These are phyloP conservation scores for Thera britannica DNA, from an alignment of 2,888 invertebrate species.

Conservation along the genomic window DNA sequence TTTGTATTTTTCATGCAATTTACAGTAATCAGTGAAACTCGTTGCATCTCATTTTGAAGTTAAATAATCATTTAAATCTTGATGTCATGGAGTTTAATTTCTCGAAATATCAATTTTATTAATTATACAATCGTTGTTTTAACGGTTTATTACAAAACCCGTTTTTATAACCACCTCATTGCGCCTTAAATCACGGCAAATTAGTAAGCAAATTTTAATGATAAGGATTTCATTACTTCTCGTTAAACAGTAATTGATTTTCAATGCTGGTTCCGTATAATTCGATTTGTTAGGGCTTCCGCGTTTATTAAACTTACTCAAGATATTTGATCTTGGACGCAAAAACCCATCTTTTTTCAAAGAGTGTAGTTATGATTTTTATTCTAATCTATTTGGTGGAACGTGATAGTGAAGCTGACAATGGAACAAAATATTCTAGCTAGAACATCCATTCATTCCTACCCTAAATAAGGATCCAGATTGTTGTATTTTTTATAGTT, in stretches of 20 bases:
- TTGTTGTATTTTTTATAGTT: no score
- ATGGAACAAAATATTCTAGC: no score
- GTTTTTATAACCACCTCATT: slow-evolving; percentile 21
- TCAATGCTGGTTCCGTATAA: slow-evolving; percentile 33
- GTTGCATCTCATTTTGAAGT: background rate
- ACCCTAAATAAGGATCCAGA: no score
- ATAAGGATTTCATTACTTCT: slow-evolving; percentile 35
- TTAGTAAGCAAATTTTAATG: slow-evolving; percentile 17
- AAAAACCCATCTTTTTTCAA: background rate
- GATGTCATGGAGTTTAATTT: background rate
- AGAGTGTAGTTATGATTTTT: no score
- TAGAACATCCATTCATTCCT: no score
- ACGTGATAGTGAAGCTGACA: no score
- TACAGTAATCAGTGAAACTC: background rate
- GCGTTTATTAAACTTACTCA: slow-evolving; percentile 29
- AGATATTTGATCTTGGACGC: slow-evolving; percentile 12
- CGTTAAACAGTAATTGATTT: slow-evolving; percentile 41
- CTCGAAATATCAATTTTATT: background rate
- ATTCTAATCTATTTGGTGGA: no score
- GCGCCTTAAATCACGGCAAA: slow-evolving; percentile 18
- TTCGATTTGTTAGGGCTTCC: slow-evolving; percentile 26
- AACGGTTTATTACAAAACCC: slow-evolving; percentile 5
- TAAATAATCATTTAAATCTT: background rate
- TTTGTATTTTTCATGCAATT: no score
- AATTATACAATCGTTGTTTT: slow-evolving; percentile 7